Conservation (phyloP, 2,888 invertebrate species). For the Eledona agricola region DNA sequence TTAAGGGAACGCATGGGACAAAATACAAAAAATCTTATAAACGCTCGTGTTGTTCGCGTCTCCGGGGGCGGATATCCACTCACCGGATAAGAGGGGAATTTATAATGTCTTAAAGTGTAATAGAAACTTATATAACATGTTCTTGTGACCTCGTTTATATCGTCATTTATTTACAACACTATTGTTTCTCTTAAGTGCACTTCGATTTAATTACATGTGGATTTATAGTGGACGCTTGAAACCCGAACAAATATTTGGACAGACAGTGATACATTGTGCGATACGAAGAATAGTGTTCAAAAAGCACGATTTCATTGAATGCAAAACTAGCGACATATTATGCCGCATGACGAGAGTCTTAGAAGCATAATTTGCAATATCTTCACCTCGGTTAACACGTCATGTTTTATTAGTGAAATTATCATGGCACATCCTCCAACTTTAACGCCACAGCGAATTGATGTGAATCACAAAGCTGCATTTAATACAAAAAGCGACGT, state of each 20-base stretch:
- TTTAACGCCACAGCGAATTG: no score
- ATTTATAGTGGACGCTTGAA: slow-evolving; percentile 29
- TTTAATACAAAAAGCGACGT: no score
- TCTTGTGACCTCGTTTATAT: slow-evolving; percentile 34
- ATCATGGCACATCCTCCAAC: no score
- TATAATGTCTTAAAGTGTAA: slow-evolving; percentile 45
- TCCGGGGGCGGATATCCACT: slow-evolving; percentile 43
- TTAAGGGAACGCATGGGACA: slow-evolving; percentile 41
- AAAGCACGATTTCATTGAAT: slow-evolving; percentile 26
- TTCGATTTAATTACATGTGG: slow-evolving; percentile 37
- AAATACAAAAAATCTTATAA: slow-evolving; percentile 42
- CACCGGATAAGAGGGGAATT: slow-evolving; percentile 45
- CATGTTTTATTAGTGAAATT: no score
- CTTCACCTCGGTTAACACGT: no score
- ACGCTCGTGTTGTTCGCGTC: slow-evolving; percentile 36
- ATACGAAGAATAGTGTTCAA: no score
- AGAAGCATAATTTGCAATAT: no score
- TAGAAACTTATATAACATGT: slow-evolving; percentile 36
- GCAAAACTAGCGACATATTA: no score
- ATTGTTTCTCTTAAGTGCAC: slow-evolving; percentile 39
- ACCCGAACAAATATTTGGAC: slow-evolving; percentile 25
- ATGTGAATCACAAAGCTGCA: no score
- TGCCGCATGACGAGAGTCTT: no score
- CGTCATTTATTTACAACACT: slow-evolving; percentile 32
- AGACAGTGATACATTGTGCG: slow-evolving; percentile 25